phyloP scores from a whole-genome alignment of 2,797 vertebrate genomes.

The Nannoperca obscura region DNA sequence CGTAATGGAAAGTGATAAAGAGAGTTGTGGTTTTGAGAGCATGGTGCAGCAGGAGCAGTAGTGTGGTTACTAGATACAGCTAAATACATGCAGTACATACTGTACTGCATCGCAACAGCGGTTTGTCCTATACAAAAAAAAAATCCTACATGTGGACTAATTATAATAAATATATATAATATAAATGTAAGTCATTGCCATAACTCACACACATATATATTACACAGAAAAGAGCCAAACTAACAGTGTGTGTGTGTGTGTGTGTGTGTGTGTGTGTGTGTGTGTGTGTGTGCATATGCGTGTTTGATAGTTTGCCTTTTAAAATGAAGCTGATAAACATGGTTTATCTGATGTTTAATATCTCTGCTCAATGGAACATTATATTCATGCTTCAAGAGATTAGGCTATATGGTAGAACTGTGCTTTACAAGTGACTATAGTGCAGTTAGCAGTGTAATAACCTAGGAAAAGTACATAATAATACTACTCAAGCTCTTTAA shows the following conservation, averaged over 20 bases:
- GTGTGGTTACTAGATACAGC: conserved; percentile 81
- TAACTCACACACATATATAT: no score
- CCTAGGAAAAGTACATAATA: neutral
- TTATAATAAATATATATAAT: neutral
- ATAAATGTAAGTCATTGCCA: neutral
- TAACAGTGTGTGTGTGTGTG: neutral
- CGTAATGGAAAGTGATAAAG: conserved; percentile 81
- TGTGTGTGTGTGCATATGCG: neutral
- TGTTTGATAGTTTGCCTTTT: neutral
- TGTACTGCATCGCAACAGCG: conserved; percentile 67
- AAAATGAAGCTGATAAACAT: conserved; percentile 43
- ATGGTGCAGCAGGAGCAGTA: conserved; percentile 80
- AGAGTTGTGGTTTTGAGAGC: conserved; percentile 81
- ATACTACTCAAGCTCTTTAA: neutral
- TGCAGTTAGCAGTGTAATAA: neutral
- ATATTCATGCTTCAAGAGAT: conserved; percentile 25
- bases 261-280: neutral
- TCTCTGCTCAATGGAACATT: conserved; percentile 51
- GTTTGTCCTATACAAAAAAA: conserved; percentile 60
- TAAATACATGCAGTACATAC: conserved; percentile 77
- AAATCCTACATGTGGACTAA: conserved; percentile 26
- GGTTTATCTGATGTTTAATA: conserved; percentile 44
- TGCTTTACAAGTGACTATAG: neutral
- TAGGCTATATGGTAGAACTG: conserved; percentile 5
- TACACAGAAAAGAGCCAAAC: neutral